phyloP scores from a whole-genome alignment of 30 jellyfish, hydroid and myxozoan species.

The Aurelia coerulea region DNA sequence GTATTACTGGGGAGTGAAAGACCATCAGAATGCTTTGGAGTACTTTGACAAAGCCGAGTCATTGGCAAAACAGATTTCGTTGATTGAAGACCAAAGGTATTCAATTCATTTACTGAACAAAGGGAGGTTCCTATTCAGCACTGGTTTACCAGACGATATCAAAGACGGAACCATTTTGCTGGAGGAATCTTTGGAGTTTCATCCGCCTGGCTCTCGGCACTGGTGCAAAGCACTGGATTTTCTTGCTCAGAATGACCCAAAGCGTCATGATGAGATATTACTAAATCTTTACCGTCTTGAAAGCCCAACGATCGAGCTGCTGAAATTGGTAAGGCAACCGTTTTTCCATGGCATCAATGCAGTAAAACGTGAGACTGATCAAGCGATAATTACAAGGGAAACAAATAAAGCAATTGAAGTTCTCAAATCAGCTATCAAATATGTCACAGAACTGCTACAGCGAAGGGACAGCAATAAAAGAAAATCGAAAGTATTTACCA shows the following conservation, averaged over 20 bases:
- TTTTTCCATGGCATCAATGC: no score
- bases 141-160: neutral
- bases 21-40: neutral
- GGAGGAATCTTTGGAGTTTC: neutral
- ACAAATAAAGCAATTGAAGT: no score
- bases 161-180: neutral
- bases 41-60: slow-evolving; percentile 18
- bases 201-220: neutral
- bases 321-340: no score
- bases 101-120: neutral
- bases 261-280: neutral
- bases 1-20: neutral
- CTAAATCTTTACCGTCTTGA: neutral
- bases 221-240: slow-evolving; percentile 22
- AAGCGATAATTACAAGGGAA: no score
- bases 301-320: neutral
- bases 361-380: no score
- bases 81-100: slow-evolving; percentile 9
- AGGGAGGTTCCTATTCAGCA: neutral
- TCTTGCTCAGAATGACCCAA: slow-evolving; percentile 4
- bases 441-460: no score
- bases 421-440: no score
- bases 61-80: neutral
- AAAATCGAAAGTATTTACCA: no score
- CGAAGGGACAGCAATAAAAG: no score